Percentiles rank a stretch among this genome's conserved stretches.
Evolutionary conservation across 2,797 vertebrate species (phyloP).

Genomic region (Helicolenus hilgendorfi): DNA sequence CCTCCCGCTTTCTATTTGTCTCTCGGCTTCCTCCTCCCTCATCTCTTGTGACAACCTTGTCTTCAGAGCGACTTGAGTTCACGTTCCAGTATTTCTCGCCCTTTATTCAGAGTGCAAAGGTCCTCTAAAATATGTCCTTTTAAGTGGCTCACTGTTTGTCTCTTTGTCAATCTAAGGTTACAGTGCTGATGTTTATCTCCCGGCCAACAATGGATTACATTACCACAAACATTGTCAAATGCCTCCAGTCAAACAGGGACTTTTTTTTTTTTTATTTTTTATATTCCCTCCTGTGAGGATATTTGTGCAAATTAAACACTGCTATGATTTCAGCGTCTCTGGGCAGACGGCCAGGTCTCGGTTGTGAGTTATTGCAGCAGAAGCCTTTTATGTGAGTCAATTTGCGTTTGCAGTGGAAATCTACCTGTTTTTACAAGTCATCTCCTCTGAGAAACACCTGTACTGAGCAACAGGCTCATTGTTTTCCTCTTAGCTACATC

Average conservation of each 20-base stretch:
- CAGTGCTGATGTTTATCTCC: slow-evolving; percentile 91
- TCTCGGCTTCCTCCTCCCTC: slow-evolving; percentile 70
- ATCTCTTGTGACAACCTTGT: slow-evolving; percentile 78
- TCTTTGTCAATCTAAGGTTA: slow-evolving; percentile 81
- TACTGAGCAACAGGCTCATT: slow-evolving; percentile 86
- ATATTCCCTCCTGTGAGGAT: slow-evolving; percentile 50
- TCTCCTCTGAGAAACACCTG: slow-evolving; percentile 85
- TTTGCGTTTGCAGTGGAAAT: slow-evolving; percentile 80
- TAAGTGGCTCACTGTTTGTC: slow-evolving; percentile 75
- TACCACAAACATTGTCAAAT: slow-evolving; percentile 88
- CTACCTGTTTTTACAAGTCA: slow-evolving; percentile 92
- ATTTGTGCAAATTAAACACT: slow-evolving; percentile 84
- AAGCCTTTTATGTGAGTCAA: slow-evolving; percentile 85
- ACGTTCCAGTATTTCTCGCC: slow-evolving; percentile 69
- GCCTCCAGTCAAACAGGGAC: slow-evolving; percentile 52
- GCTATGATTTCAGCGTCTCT: slow-evolving; percentile 82
- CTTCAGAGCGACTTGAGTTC: slow-evolving; percentile 69
- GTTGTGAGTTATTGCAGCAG: slow-evolving; percentile 81
- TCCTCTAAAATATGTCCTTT: slow-evolving; percentile 66
- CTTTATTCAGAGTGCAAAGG: slow-evolving; percentile 66
- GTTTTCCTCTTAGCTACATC: slow-evolving; percentile 85
- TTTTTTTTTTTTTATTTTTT: slow-evolving; percentile 40
- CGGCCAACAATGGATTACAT: slow-evolving; percentile 87
- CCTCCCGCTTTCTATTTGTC: slow-evolving; percentile 77
- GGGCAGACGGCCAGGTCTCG: slow-evolving; percentile 82